Percentiles rank a stretch among this genome's conserved stretches.
phyloP scores from a whole-genome alignment of 2,797 vertebrate genomes.

The Yasuhikotakia modesta region DNA sequence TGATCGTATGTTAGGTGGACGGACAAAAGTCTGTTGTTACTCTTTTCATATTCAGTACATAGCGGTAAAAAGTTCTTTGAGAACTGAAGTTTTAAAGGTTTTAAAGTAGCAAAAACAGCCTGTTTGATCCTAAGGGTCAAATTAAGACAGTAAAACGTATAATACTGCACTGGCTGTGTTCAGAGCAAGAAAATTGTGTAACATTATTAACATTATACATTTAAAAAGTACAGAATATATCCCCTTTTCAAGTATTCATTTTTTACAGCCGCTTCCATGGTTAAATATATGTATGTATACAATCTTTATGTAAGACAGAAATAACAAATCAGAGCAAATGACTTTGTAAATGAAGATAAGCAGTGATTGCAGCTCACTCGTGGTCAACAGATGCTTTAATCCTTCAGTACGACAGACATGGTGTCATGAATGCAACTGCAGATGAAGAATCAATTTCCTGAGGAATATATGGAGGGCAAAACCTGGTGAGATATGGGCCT shows the following conservation, averaged over 20 bases:
- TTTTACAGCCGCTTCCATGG: not conserved
- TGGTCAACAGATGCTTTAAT: conserved; percentile 44
- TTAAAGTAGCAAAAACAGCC: not conserved
- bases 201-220: not conserved
- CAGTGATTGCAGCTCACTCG: conserved; percentile 10
- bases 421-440: conserved; percentile 13
- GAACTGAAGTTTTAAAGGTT: not conserved
- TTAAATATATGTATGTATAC: not conserved
- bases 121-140: not conserved
- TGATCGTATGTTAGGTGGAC: not conserved
- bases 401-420: conserved; percentile 31
- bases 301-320: too few relatives aligned
- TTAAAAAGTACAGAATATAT: not conserved
- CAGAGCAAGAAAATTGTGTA: not conserved
- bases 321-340: too few relatives aligned
- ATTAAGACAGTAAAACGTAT: not conserved
- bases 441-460: conserved; percentile 46
- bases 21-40: not conserved
- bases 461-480: conserved; percentile 42
- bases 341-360: not conserved
- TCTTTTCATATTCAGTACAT: not conserved
- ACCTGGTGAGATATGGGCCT: conserved; percentile 39
- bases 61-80: not conserved
- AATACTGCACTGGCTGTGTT: not conserved
- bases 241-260: conserved; percentile 5